Evolutionary conservation across 2,888 invertebrate genomes (phyloP), one percentile per base, ranked within the genome.

Genomic region (Steinernema hermaphroditum): DNA sequence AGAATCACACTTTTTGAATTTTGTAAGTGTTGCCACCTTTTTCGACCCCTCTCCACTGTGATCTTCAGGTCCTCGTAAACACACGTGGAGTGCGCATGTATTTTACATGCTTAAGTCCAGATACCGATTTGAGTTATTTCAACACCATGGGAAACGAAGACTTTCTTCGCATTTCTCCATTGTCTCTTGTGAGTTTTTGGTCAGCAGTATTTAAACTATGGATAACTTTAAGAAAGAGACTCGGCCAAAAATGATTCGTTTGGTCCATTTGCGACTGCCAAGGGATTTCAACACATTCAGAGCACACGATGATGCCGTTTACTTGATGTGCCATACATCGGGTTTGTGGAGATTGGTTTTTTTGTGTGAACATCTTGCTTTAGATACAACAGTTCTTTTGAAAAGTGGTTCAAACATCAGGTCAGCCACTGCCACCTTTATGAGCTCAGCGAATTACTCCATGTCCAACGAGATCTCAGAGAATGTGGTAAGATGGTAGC

Each of bases 51-150:
- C n/a, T n/a, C n/a, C n/a, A n/a, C n/a, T n/a, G n/a, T n/a, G n/a
- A n/a, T n/a, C n/a, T n/a, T n/a, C n/a, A 81, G 57, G 92, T 97
- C 16, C 97, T 94, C 6, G 91, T 89, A n/a, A 89, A 89, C 49
- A 85, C 88, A 43, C 82, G 85, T 70, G 88, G 97, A n/a, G 88
- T 89, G 44, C 92, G 94, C 6, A 90, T 96, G 76, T 91, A 94
- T 83, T 95, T 94, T 62, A 32, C 62, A 32, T 62, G 62, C 88
- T 92, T 94, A 0, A 86, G 76, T n/a, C 70, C 73, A 2, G 68
- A 71, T 27, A n/a, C 19, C 34, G 57, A 57, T n/a, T 27, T 54
- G 0, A 22, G 32, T 16, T 44, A 44, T n/a, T 70, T 70, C 29
- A 34, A 62, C 2, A 69, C 16, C 19, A 73, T 70, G 16, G 73